phyloP scores from a whole-genome alignment of 1,140 invertebrate genomes.

The Acromyrmex heyeri region DNA sequence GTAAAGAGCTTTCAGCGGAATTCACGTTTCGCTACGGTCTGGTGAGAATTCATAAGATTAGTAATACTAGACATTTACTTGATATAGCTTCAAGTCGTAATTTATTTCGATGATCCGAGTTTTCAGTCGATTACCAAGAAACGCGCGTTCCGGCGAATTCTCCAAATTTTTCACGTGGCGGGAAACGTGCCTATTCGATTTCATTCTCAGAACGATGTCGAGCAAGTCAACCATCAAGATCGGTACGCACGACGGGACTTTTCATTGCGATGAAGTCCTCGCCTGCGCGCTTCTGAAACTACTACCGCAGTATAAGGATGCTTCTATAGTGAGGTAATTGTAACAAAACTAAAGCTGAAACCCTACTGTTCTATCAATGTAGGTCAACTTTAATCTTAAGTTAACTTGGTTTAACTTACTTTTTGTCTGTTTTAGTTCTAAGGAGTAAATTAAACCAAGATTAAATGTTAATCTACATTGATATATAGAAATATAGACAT shows the following conservation, averaged over 20 bases:
- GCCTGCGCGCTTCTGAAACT: slow-evolving; percentile 96
- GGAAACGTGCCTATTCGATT: background rate
- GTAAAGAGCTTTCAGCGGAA: background rate
- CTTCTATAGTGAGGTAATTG: slow-evolving; percentile 92
- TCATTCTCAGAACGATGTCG: slow-evolving; percentile 36
- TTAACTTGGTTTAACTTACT: too few relatives aligned
- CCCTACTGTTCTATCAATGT: too few relatives aligned
- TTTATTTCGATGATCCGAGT: background rate
- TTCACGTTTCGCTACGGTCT: background rate
- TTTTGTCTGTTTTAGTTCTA: too few relatives aligned
- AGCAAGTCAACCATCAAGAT: slow-evolving; percentile 86
- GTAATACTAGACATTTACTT: background rate
- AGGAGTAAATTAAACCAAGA: too few relatives aligned
- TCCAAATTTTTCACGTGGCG: background rate
- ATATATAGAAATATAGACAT: too few relatives aligned
- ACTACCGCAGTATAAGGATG: slow-evolving; percentile 93
- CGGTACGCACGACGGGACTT: slow-evolving; percentile 93
- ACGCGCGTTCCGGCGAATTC: background rate
- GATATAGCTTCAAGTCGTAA: background rate
- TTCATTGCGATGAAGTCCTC: slow-evolving; percentile 98
- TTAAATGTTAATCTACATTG: too few relatives aligned
- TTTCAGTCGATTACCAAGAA: slow-evolving; percentile 17
- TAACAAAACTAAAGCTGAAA: background rate
- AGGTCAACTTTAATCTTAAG: too few relatives aligned
- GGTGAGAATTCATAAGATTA: slow-evolving; percentile 9